Base-by-base conservation (phyloP, 2,797 vertebrate genomes). In the Hafferia zeledoni region DNA sequence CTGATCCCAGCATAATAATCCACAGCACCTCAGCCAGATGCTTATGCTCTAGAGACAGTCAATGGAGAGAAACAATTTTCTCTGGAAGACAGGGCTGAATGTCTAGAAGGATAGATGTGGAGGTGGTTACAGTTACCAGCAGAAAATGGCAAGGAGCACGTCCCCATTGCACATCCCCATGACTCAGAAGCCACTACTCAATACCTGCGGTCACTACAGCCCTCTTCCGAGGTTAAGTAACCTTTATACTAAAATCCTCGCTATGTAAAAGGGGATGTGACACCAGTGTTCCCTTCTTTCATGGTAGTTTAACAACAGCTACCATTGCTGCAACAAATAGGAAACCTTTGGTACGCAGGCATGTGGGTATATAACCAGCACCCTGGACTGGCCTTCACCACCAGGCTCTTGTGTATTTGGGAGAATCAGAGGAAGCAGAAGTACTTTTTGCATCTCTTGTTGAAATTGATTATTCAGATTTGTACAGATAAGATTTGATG, bases 101-200 rank as follows among this genome's bases (percentile, higher is more conserved):
- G 15, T 28, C 23, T 31, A 3, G 22, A 31, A 24, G 55, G 9
- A 49, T 7, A 20, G 43, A 43, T 16, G 23, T 27, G 27, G 10
- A 49, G 18, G 7, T 82, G 31, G 41, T 69, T 35, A 43, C n/a
- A 33, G 43, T 20, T 64, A 49, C 19, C 41, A 17, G 8, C 19
- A 63, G 23, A 28, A 63, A 25, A 33, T 13, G n/a, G 37, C 56
- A 72, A 50, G 43, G 27, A 44, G 18, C 9, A 14, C 23, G 18
- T 37, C 41, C 41, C 35, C 23, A 13, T 11, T 30, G 25, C 27
- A 10, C 3, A 17, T 63, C 24, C 35, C 56, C 27, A 23, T 5
- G 33, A 49, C 31, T 35, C 25, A 13, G 0, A 0, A 11, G 17
- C 33, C 7, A 41, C 4, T 10, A 19, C 53, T 13, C 60, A 35